A percentile compares a stretch with the other conserved stretches of the same genome.
Evolutionary conservation across 23 tunicate genomes (phyloP).

Genomic region (Ciona savignyi): DNA sequence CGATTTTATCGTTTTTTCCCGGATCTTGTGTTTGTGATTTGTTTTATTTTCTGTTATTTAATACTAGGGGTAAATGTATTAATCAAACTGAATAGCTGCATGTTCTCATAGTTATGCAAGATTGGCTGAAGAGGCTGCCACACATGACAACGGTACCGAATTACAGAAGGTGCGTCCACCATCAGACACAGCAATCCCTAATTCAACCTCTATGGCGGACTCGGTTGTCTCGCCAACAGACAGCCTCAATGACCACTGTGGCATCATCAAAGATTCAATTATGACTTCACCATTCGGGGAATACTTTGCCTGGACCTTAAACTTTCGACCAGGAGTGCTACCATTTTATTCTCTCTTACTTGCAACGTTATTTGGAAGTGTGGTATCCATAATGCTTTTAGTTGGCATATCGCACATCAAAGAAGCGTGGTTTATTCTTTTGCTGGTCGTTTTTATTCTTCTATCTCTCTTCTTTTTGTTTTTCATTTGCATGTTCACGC

Average conservation of each 20-base stretch:
- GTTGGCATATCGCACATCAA: not conserved
- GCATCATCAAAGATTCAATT: not conserved
- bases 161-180: too few species aligned
- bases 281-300: slow-evolving; percentile 2
- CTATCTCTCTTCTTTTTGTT: not conserved
- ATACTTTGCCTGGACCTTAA: slow-evolving; percentile 11
- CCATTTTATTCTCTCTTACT: slow-evolving; percentile 27
- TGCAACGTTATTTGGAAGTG: not conserved
- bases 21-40: too few species aligned
- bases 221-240: too few species aligned
- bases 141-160: not conserved
- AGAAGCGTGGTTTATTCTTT: not conserved
- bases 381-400: not conserved
- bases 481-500: not conserved
- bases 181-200: too few species aligned
- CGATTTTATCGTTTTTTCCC: too few species aligned
- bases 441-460: not conserved
- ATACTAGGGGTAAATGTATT: too few species aligned
- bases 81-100: too few species aligned
- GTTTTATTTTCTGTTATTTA: too few species aligned
- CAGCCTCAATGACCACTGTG: not conserved
- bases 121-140: not conserved
- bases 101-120: not conserved
- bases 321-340: slow-evolving; percentile 31
- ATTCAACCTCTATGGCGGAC: too few species aligned